Evolutionary conservation across 1,140 invertebrate genomes (phyloP), one percentile per base, ranked within the genome.

Genomic region (Calliphora vicina): DNA sequence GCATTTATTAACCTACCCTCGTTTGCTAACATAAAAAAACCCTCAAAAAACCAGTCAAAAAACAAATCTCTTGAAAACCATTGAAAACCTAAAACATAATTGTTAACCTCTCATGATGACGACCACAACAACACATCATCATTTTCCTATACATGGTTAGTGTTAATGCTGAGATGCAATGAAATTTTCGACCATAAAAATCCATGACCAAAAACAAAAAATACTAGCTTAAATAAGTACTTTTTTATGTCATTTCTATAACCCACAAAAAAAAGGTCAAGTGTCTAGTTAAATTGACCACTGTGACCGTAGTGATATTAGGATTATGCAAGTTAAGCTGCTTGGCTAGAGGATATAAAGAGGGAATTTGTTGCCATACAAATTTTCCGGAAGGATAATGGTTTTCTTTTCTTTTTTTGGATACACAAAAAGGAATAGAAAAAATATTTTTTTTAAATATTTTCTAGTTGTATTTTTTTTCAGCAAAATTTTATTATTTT

Each of bases 311-410:
- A 84, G 86, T 88, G 86, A 89, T 89, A 88, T 87, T 87, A 85
- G 86, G 88, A 88, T 89, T 89, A 89, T 89, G 86, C 84, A 67
- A 87, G 88, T 86, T 86, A 89, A 89, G 86, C 87, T 86, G 88
- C 88, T 89, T 89, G 86, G 27, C 74, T 78, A 17, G 42, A 35
- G 73, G 50, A 57, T 57, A 57, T 57, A 67, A 20, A 23, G 61
- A 67, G 83, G 6, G 61, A 67, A 23, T 67, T 67, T 67, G 17
- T 67, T 67, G 13, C 13, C n/a, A n/a, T n/a, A n/a, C n/a, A n/a
- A n/a, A n/a, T 57, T 57, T 57, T 13, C 17, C 2, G 17, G 15
- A 6, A 2, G 50, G 12, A 57, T 57, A 57, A 57, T 25, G 61
- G 61, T 25, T 67, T 67, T 67, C 3, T 17, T 50, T 23, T 23